A percentile compares a stretch with the other conserved stretches of the same genome.
These are phyloP conservation scores for Branchipolynoe longqiensis DNA, from an alignment of 2,888 invertebrate genomes.

Conservation along the genomic window DNA sequence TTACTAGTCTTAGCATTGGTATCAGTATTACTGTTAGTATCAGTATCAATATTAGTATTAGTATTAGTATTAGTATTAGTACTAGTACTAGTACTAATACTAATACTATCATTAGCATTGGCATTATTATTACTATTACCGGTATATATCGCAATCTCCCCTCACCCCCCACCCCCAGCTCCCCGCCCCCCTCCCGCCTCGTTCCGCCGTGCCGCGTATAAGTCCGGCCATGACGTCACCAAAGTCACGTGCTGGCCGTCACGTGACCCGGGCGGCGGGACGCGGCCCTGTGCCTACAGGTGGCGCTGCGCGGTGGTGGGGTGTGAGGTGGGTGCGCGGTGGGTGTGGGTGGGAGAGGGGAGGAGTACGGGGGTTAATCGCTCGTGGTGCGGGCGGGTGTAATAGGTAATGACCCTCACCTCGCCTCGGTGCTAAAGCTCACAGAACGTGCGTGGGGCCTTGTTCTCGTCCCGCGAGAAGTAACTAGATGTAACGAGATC, in stretches of 20 bases:
- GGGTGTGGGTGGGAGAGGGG: too few species aligned
- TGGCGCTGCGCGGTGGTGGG: not conserved
- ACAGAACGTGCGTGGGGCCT: conserved; percentile 22
- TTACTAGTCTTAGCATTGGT: not conserved
- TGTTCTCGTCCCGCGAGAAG: conserved; percentile 44
- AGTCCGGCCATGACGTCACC: not conserved
- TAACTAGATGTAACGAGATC: conserved; percentile 39
- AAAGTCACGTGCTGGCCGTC: not conserved
- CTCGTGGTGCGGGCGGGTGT: conserved; percentile 2
- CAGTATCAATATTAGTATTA: too few species aligned
- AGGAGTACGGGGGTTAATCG: too few species aligned
- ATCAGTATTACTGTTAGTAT: too few species aligned
- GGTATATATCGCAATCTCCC: too few species aligned
- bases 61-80: too few species aligned
- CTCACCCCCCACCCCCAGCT: not conserved
- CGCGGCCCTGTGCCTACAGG: not conserved
- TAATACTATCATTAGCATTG: not conserved
- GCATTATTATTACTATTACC: too few species aligned
- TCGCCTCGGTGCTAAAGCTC: conserved; percentile 10
- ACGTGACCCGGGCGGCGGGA: not conserved
- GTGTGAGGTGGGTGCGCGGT: not conserved
- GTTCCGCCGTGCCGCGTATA: not conserved
- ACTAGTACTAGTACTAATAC: not conserved
- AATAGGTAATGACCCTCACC: conserved; percentile 10
- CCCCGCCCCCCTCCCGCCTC: too few species aligned